Conservation (phyloP, 2,888 invertebrate species). For the Petrophora chlorosata region DNA sequence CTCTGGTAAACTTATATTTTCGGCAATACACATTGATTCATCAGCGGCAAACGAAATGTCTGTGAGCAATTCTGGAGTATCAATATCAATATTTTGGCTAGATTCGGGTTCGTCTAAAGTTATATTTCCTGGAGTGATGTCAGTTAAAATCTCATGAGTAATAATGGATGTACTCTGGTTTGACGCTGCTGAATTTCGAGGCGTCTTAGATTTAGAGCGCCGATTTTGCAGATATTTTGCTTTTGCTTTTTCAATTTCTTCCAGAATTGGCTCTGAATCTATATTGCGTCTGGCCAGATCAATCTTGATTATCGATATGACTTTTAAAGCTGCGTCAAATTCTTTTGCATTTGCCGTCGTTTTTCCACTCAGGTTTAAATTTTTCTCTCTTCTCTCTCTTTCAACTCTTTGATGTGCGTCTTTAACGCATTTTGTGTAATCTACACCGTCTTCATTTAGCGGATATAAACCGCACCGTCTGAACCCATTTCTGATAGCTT, state of each 20-base stretch:
- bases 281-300: background rate
- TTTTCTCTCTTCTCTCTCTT: no score
- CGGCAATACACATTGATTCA: no score
- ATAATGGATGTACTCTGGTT: background rate
- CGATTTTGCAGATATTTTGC: background rate
- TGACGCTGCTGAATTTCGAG: background rate
- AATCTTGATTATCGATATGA: background rate
- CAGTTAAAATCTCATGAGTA: background rate
- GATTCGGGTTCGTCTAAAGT: background rate
- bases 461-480: slow-evolving; percentile 7
- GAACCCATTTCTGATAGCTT: background rate
- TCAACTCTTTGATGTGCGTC: background rate
- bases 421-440: slow-evolving; percentile 3
- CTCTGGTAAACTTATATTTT: background rate
- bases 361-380: no score
- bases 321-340: background rate
- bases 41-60: background rate
- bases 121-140: background rate
- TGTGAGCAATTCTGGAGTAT: background rate
- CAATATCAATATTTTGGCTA: background rate
- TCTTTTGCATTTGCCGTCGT: background rate
- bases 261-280: background rate
- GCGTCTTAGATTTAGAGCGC: slow-evolving; percentile 1
- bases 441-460: background rate
- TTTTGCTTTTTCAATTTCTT: slow-evolving; percentile 2